phyloP scores from a whole-genome alignment of 2,888 invertebrate species.

The Tuberolachnus salignus region DNA sequence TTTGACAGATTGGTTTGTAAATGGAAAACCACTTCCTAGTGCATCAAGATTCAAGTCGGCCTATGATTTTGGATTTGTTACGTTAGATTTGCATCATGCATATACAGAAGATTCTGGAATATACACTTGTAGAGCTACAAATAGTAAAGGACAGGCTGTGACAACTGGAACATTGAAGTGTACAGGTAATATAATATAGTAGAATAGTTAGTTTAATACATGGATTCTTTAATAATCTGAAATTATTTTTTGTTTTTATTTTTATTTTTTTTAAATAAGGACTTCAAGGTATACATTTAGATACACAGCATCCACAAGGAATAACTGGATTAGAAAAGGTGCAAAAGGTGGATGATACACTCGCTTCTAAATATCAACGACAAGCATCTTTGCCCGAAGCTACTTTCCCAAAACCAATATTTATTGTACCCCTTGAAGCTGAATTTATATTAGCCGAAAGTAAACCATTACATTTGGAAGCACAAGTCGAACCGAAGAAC shows the following conservation, averaged over 20 bases:
- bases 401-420: slow-evolving; percentile 83
- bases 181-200: slow-evolving; percentile 67
- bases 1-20: slow-evolving; percentile 85
- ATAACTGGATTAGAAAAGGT: slow-evolving; percentile 87
- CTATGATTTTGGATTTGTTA: slow-evolving; percentile 95
- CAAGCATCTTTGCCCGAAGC: slow-evolving; percentile 75
- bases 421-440: slow-evolving; percentile 80
- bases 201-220: not conserved
- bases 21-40: slow-evolving; percentile 85
- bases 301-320: slow-evolving; percentile 95
- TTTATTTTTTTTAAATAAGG: slow-evolving; percentile 57
- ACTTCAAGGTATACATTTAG: slow-evolving; percentile 73
- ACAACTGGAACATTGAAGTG: slow-evolving; percentile 88
- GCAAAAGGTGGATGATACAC: slow-evolving; percentile 84
- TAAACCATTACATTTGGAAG: slow-evolving; percentile 88
- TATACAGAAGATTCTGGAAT: slow-evolving; percentile 93
- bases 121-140: slow-evolving; percentile 87
- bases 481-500: slow-evolving; percentile 90
- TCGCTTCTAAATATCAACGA: slow-evolving; percentile 74
- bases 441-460: slow-evolving; percentile 83
- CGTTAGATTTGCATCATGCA: slow-evolving; percentile 84
- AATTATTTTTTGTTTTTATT: too few relatives aligned
- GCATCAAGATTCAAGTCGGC: slow-evolving; percentile 90
- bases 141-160: slow-evolving; percentile 85
- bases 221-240: not conserved